Conservation (phyloP, 2,797 vertebrate genomes). For the Melanogrammus aeglefinus region DNA sequence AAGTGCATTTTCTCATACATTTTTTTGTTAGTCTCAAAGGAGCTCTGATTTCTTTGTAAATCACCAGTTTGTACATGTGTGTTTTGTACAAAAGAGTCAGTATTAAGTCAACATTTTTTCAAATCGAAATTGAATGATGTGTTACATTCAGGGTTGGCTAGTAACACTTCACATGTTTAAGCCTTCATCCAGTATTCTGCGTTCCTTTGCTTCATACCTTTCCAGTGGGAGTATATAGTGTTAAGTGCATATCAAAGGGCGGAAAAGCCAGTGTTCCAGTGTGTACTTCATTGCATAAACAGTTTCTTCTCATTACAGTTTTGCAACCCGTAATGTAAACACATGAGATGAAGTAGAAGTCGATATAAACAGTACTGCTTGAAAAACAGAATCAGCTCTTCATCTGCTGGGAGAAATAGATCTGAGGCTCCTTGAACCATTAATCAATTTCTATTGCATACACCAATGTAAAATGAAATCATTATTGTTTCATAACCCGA, state of each 20-base stretch:
- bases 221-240: too few relatives aligned
- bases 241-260: neutral
- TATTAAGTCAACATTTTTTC: neutral
- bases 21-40: neutral
- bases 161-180: neutral
- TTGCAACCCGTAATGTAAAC: neutral
- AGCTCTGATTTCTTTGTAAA: neutral
- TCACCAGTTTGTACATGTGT: neutral
- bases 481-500: neutral
- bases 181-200: neutral
- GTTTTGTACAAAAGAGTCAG: neutral
- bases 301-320: neutral
- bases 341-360: neutral
- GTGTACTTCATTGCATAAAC: neutral
- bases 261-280: neutral
- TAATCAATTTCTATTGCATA: neutral
- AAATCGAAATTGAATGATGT: neutral
- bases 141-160: neutral
- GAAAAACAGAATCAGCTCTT: neutral
- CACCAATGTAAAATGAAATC: neutral
- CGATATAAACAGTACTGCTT: neutral
- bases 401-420: neutral
- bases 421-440: neutral
- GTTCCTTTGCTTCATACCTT: neutral
- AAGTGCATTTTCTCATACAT: neutral